Evolutionary conservation across 2,888 invertebrate genomes (phyloP).

Genomic region (Chydorus sphaericus): DNA sequence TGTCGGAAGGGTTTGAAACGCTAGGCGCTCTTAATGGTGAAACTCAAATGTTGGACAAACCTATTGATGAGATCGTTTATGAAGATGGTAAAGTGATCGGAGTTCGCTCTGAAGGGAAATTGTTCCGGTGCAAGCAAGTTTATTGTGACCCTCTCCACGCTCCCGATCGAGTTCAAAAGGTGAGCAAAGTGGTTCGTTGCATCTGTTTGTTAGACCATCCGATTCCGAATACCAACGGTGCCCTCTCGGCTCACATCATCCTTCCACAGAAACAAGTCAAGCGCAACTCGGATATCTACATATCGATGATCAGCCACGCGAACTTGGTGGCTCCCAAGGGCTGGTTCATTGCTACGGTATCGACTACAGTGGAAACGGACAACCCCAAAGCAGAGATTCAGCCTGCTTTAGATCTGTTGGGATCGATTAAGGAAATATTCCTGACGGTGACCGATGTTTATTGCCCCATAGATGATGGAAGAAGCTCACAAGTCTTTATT

Average conservation of each 20-base stretch:
- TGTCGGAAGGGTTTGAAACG: constrained; percentile 75
- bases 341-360: constrained; percentile 88
- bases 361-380: constrained; percentile 92
- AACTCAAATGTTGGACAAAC: constrained; percentile 98
- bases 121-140: constrained; percentile 81
- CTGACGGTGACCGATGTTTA: constrained; percentile 55
- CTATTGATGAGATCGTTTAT: constrained; percentile 86
- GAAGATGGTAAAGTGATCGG: constrained; percentile 72
- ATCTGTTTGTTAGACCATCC: constrained; percentile 98
- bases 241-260: constrained; percentile 95
- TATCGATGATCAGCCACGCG: constrained; percentile 89
- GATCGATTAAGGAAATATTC: constrained; percentile 78
- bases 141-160: constrained; percentile 98
- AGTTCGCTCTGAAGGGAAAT: constrained; percentile 88
- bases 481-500: constrained; percentile 83
- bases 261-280: constrained; percentile 96
- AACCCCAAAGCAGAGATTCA: constrained; percentile 91
- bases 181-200: constrained; percentile 74
- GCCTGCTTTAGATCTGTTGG: constrained; percentile 80
- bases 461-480: constrained; percentile 80
- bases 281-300: constrained; percentile 68
- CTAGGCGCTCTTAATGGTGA: constrained; percentile 98
- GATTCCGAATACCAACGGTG: constrained; percentile 86
- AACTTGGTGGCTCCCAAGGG: constrained; percentile 72
- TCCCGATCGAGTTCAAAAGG: constrained; percentile 54